Conservation (phyloP, 2,888 invertebrate species). For the Drosophila helvetica region DNA sequence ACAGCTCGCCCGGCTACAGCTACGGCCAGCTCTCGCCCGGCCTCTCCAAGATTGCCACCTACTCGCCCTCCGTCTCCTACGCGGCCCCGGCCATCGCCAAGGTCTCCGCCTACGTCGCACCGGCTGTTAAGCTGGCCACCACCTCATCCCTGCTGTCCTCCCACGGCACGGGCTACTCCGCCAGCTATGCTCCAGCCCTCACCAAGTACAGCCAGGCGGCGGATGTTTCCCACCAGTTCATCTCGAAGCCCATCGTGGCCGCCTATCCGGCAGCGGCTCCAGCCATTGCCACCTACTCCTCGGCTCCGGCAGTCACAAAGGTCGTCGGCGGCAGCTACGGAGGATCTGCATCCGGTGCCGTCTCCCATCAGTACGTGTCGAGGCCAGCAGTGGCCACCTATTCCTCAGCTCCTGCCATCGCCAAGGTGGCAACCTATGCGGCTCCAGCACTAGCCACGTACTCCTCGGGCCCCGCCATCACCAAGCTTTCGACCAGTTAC, state of each 20-base stretch:
- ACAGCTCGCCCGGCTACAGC: slow-evolving; percentile 69
- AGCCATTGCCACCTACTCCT: slow-evolving; percentile 27
- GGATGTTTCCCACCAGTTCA: slow-evolving; percentile 51
- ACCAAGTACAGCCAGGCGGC: slow-evolving; percentile 70
- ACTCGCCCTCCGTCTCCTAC: slow-evolving; percentile 70
- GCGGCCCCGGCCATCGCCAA: slow-evolving; percentile 64
- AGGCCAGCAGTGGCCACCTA: slow-evolving; percentile 56
- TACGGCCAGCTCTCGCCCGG: slow-evolving; percentile 56
- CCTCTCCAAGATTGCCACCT: slow-evolving; percentile 75
- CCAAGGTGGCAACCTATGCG: slow-evolving; percentile 55
- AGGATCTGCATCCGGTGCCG: slow-evolving; percentile 43
- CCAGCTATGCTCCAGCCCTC: slow-evolving; percentile 70
- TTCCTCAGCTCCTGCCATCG: slow-evolving; percentile 37
- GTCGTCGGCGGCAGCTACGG: slow-evolving; percentile 49
- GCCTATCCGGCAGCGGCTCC: slow-evolving; percentile 59
- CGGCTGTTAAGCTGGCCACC: slow-evolving; percentile 51
- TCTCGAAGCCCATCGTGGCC: slow-evolving; percentile 61
- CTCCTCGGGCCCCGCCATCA: slow-evolving; percentile 52
- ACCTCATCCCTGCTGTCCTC: slow-evolving; percentile 59
- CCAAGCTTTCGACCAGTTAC: slow-evolving; percentile 66
- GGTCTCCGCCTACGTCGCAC: slow-evolving; percentile 52
- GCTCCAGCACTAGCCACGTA: slow-evolving; percentile 52
- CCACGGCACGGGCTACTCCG: slow-evolving; percentile 54
- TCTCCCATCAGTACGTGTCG: slow-evolving; percentile 75
- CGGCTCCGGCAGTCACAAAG: slow-evolving; percentile 49